phyloP scores from a whole-genome alignment of 2,113 vertebrate species.

The Candoia aspera region DNA sequence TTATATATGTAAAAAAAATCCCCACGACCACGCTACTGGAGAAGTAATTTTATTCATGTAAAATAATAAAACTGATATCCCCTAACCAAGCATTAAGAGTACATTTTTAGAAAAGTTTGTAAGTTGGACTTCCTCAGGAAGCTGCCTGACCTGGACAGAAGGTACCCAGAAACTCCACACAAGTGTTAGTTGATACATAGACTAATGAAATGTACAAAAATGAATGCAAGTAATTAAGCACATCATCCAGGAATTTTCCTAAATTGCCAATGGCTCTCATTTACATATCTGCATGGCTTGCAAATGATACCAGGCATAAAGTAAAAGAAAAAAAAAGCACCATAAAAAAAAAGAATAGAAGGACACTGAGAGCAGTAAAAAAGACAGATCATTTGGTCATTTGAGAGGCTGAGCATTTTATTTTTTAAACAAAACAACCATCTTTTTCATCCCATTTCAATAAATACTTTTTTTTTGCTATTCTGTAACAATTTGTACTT shows the following conservation, averaged over 20 bases:
- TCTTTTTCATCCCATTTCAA: background rate
- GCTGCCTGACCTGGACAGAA: background rate
- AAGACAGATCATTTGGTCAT: background rate
- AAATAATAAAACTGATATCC: background rate
- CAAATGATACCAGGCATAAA: background rate
- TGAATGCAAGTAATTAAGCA: background rate
- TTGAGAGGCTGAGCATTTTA: background rate
- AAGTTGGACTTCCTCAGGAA: background rate
- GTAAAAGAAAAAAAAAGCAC: background rate
- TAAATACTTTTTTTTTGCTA: background rate
- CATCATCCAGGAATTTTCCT: background rate
- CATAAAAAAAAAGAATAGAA: background rate
- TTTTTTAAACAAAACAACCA: background rate
- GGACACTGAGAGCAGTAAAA: background rate
- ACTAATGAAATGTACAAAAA: background rate
- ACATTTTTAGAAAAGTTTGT: background rate
- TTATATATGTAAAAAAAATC: background rate
- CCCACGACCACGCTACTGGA: background rate
- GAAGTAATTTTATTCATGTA: background rate
- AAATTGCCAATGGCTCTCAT: background rate
- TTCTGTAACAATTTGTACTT: conserved; percentile 31
- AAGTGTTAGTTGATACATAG: background rate
- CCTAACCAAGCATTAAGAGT: background rate
- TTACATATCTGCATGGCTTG: background rate
- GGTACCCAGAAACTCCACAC: background rate